Evolutionary conservation across 2,888 invertebrate genomes (phyloP).

Genomic region (Caenorhabditis zanzibari): DNA sequence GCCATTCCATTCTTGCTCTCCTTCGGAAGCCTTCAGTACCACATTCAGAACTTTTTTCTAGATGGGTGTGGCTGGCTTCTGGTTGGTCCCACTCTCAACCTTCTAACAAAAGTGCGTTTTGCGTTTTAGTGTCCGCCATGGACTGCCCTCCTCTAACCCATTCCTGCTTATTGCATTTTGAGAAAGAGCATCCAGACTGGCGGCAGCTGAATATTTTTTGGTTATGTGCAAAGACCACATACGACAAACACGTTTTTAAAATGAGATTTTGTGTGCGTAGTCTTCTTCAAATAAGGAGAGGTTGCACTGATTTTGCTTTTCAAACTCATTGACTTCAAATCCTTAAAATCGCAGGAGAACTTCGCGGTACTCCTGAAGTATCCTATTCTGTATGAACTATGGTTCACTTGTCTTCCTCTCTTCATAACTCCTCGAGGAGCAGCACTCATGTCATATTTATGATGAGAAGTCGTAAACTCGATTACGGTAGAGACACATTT

Average conservation of each 20-base stretch:
- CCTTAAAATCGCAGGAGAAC: too few relatives aligned
- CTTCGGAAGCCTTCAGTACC: slow-evolving; percentile 1
- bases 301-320: too few relatives aligned
- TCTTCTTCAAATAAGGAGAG: too few relatives aligned
- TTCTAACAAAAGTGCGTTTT: slow-evolving; percentile 54
- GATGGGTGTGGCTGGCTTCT: slow-evolving; percentile 2
- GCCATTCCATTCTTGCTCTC: slow-evolving; percentile 44
- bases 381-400: not conserved
- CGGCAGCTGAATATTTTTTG: slow-evolving; percentile 30
- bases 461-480: slow-evolving; percentile 52
- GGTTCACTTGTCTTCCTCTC: not conserved
- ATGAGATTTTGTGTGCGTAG: not conserved
- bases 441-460: slow-evolving; percentile 46
- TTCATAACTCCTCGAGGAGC: not conserved
- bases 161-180: slow-evolving; percentile 57
- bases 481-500: slow-evolving; percentile 46
- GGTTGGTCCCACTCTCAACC: not conserved
- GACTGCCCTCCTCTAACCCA: slow-evolving; percentile 30
- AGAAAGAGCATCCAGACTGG: slow-evolving; percentile 47
- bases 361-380: too few relatives aligned
- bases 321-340: too few relatives aligned
- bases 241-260: not conserved
- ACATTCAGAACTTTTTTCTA: slow-evolving; percentile 48
- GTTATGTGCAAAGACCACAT: slow-evolving; percentile 25
- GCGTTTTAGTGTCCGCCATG: slow-evolving; percentile 53